These are phyloP conservation scores for Rhizomys pruinosus DNA, from an alignment of 2,113 vertebrate genomes.

Conservation along the genomic window DNA sequence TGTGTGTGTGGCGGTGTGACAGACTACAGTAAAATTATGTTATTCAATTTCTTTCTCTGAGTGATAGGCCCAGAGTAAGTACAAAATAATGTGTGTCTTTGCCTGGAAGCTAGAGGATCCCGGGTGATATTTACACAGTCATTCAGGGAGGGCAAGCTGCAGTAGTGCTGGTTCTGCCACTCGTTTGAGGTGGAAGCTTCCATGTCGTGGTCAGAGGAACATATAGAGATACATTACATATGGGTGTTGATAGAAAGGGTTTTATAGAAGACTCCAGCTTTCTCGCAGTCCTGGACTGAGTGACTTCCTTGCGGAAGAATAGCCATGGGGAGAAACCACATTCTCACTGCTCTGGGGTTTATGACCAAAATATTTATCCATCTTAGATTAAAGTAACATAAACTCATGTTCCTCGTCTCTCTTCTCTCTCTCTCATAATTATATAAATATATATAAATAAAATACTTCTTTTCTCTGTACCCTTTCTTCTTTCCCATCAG, in stretches of 20 bases:
- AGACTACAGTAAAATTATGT: constrained; percentile 51
- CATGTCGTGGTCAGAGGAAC: constrained; percentile 56
- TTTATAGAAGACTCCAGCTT: constrained; percentile 12
- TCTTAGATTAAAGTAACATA: neutral
- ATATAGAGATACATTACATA: neutral
- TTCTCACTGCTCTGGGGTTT: neutral
- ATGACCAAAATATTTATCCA: neutral
- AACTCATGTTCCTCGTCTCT: neutral
- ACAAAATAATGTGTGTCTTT: constrained; percentile 15
- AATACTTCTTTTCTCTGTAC: neutral
- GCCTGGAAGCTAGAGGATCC: constrained; percentile 43
- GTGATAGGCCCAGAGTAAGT: neutral
- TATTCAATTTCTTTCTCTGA: constrained; percentile 49
- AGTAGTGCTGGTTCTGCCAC: neutral
- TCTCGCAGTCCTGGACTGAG: neutral
- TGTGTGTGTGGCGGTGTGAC: neutral
- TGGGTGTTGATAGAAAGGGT: neutral
- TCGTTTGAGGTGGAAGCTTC: neutral
- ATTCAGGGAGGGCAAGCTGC: neutral
- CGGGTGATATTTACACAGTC: neutral
- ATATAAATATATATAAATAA: too few species aligned
- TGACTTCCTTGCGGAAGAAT: neutral
- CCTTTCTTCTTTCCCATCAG: neutral
- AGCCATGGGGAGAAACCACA: neutral
- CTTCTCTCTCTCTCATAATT: too few species aligned